phyloP scores from a whole-genome alignment of 2,888 invertebrate species.

The Agonopterix alstromeriana region DNA sequence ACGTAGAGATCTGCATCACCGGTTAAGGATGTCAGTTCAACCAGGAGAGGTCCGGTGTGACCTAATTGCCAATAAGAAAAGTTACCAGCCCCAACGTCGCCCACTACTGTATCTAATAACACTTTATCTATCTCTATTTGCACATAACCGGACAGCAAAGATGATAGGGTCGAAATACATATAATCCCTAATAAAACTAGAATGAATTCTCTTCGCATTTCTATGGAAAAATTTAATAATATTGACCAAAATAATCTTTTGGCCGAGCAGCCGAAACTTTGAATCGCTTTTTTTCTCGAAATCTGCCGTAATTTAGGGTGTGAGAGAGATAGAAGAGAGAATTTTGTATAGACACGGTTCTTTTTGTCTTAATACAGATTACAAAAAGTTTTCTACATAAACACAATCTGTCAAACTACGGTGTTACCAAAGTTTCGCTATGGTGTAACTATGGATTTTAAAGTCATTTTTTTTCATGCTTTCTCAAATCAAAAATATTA shows the following conservation, averaged over 20 bases:
- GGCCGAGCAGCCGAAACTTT: too few species aligned
- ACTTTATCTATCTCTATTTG: conserved; percentile 44
- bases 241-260: too few species aligned
- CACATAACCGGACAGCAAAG: conserved; percentile 42
- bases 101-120: conserved; percentile 52
- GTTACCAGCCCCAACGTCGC: conserved; percentile 57
- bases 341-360: not conserved
- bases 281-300: too few species aligned
- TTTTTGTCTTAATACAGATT: not conserved
- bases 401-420: not conserved
- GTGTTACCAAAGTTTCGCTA: not conserved
- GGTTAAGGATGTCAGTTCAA: conserved; percentile 50
- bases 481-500: too few species aligned
- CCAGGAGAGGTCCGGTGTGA: conserved; percentile 47
- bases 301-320: not conserved
- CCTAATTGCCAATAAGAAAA: conserved; percentile 67
- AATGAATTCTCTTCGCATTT: conserved; percentile 60
- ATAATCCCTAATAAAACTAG: conserved; percentile 54
- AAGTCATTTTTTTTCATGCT: too few species aligned
- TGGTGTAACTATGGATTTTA: too few species aligned
- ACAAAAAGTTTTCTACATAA: not conserved
- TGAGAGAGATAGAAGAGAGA: not conserved
- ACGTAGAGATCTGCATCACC: conserved; percentile 68
- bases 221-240: conserved; percentile 4
- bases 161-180: conserved; percentile 49